Evolutionary conservation across 2,113 vertebrate species (phyloP), one percentile per base, ranked within the genome.

Genomic region (Sander vitreus): DNA sequence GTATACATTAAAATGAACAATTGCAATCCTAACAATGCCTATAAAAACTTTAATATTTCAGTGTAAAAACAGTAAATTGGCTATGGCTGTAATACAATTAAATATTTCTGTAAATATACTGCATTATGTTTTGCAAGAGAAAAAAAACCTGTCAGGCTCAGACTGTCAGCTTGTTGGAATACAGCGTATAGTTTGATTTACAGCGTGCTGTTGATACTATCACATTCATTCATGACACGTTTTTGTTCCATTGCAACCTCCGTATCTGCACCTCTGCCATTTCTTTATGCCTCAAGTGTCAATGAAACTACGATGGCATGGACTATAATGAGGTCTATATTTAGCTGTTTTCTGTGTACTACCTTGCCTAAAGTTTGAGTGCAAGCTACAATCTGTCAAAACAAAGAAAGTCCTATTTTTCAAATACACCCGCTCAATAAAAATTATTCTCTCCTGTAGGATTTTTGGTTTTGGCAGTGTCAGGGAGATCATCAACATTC

Each of bases 251-350:
- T 86, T 73, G 84, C 82, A 85, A 88, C 86, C 80, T 75, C 53
- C 21, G 54, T 88, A 77, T 80, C 81, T 81, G 79, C 81, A 76
- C 81, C 88, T 86, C 76, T 88, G 74, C 80, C 78, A 80, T 76
- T 85, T 88, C 62, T 78, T 88, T 65, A 73, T 76, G 83, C 82
- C 83, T 85, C 78, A 73, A 78, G 88, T 91, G 90, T 92, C 89
- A 93, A 80, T 87, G 85, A 89, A 63, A 55, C 73, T 59, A 54
- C 43, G 39, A 78, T 79, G 69, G 79, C 78, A 79, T 79, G 80
- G 73, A 59, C 70, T 74, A 92, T 93, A 92, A 93, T 88, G 82
- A 93, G 86, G 89, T 87, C 90, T 93, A 92, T 92, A 88, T 92
- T 92, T 94, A 90, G 88, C 84, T 81, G 23, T 69, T 84, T 76